Base-by-base conservation (phyloP, 2,797 vertebrate genomes). In the Manis javanica region DNA sequence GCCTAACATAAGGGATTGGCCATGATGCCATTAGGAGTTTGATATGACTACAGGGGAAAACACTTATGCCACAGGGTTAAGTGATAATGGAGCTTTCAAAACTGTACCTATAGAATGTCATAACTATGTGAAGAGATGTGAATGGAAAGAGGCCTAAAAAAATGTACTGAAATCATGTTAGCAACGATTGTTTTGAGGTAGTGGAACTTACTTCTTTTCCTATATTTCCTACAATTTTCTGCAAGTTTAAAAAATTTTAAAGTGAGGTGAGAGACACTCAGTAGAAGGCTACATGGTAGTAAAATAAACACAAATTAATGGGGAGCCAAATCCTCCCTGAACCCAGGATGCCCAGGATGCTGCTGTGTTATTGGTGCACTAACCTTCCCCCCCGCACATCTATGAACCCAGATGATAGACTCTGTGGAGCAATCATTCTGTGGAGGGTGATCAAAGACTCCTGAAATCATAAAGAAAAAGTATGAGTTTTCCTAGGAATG, bases 251-350 rank as follows among this genome's bases (percentile, higher is more conserved):
- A 61, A 63, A 72, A 82, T 53, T 66, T 79, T 87, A 59, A 3
- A 12, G 13, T 57, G 3, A 12, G 3, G 13, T 13, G 1, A 90
- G 23, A 93, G 63, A 89, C 42, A 31, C 21, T 66, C 57, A 42
- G 55, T 63, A 82, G 21, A 72, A 82, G 49, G 13, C 14, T 64
- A 11, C 53, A 75, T 4, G 23, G 46, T 53, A 91, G 55, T 57
- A 87, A 57, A 94, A 92, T 90, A 72, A 84, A 89, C 55, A 94
- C 49, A 93, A 91, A 94, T 91, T 83, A 86, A 26, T 21, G 51
- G 37, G 42, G 26, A 90, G 42, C 51, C 61, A 85, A 68, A 81
- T 87, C 79, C n/a, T 90, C 51, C 57, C 31, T 89, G 92, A 77
- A 86, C 26, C 37, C 53, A 46, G 51, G 55, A 39, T 51, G 34